These are phyloP conservation scores for Cybosia mesomella DNA, from an alignment of 2,888 invertebrate species.

Conservation along the genomic window DNA sequence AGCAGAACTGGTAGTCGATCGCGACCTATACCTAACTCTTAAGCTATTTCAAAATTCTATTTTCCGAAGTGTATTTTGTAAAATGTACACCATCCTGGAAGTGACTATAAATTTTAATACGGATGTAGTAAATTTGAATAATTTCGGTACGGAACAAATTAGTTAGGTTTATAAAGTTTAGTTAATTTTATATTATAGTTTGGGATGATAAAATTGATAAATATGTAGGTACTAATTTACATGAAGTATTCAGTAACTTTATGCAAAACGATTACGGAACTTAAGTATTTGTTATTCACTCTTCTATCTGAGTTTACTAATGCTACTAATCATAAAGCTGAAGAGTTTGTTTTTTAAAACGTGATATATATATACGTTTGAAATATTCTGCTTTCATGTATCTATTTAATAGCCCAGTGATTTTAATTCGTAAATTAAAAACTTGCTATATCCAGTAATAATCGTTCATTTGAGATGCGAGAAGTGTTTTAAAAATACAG, in stretches of 20 bases:
- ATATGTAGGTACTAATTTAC: neutral
- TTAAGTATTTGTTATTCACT: neutral
- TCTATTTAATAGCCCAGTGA: too few species aligned
- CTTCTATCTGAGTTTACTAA: neutral
- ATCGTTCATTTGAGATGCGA: neutral
- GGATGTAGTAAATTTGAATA: constrained; percentile 2
- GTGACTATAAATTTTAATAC: constrained; percentile 2
- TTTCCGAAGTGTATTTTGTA: neutral
- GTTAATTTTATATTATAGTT: constrained; percentile 1
- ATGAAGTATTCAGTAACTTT: neutral
- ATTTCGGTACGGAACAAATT: neutral
- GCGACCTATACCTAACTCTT: neutral
- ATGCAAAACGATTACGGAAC: neutral
- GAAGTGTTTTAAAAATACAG: neutral
- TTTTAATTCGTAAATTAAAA: too few species aligned
- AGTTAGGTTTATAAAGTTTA: constrained; percentile 1
- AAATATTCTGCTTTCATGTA: too few species aligned
- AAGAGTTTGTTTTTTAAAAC: too few species aligned
- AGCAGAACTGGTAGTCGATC: neutral
- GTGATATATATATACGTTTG: too few species aligned
- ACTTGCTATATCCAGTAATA: neutral
- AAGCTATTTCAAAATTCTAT: neutral
- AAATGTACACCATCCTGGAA: neutral
- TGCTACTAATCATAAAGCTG: too few species aligned
- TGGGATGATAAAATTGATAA: neutral